Evolutionary conservation across 2,888 invertebrate species (phyloP), one percentile per base, ranked within the genome.

Genomic region (Heliothis peltigera): DNA sequence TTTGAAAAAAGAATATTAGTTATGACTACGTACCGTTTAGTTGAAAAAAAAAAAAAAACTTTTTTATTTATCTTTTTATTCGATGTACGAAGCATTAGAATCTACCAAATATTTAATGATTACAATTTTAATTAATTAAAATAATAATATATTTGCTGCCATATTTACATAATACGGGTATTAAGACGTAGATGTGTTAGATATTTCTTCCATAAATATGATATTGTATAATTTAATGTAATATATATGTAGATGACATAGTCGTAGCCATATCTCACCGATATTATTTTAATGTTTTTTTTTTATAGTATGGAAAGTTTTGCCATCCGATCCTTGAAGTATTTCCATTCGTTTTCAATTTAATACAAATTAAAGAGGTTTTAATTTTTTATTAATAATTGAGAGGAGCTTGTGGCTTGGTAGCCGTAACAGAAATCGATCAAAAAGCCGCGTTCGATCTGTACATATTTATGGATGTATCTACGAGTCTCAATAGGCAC

Each of bases 151-250:
- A n/a, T 72, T 73, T 73, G 75, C 62, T 79, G 77, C 80, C 79
- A 83, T 80, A 78, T 75, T 74, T 80, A 81, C 63, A 73, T 63
- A 65, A 77, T 85, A 86, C 85, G 85, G 86, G 85, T 86, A 85
- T 84, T 85, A 79, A 74, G 57, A 59, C 71, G 62, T 78, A 78
- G 78, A 70, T 73, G 48, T 56, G 28, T 64, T 77, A 77, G 79
- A 73, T 49, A 79, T 70, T 68, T 62, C 46, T 75, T 80, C 70
- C 70, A 77, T 67, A 57, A 55, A 74, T 54, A 68, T 58, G 47
- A 32, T 55, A 39, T 58, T 8, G 42, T 57, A 67, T 73, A 71
- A 74, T 57, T 52, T 73, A 48, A 75, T 63, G 25, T 61, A 48
- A 56, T 61, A 32, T 32, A 2, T 32, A 32, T 10, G 32, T 57